A percentile compares a stretch with the other conserved stretches of the same genome.
Conservation (phyloP, 2,797 vertebrate genomes). For the Protonibea diacanthus region DNA sequence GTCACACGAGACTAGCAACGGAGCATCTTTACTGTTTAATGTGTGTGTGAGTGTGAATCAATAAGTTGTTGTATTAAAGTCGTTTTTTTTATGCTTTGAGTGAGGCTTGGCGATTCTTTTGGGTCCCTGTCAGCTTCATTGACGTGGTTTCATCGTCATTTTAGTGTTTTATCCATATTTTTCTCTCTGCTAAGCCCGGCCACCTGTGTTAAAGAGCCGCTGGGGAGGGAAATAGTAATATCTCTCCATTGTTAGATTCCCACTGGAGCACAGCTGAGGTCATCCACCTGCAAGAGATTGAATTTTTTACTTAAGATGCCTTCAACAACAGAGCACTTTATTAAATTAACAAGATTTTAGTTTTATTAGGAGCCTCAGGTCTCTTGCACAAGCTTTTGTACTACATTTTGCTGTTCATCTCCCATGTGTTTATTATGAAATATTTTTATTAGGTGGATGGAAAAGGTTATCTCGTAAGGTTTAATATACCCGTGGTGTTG, state of each 20-base stretch:
- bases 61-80: conserved; percentile 56
- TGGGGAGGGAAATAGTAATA: conserved; percentile 29
- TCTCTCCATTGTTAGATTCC: conserved; percentile 53
- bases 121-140: conserved; percentile 4
- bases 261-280: conserved; percentile 61
- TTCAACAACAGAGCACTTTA: conserved; percentile 42
- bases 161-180: conserved; percentile 53
- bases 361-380: conserved; percentile 36
- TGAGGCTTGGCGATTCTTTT: conserved; percentile 37
- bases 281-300: conserved; percentile 65
- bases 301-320: conserved; percentile 7
- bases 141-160: conserved; percentile 32
- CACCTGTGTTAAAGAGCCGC: conserved; percentile 52
- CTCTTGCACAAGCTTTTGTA: neutral
- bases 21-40: conserved; percentile 19
- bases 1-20: neutral
- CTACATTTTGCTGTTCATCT: neutral
- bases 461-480: neutral
- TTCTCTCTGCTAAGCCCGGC: conserved; percentile 33
- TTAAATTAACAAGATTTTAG: conserved; percentile 27
- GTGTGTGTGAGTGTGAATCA: conserved; percentile 20
- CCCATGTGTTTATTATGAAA: neutral
- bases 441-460: neutral
- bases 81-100: conserved; percentile 28
- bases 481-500: neutral